Evolutionary conservation across 2,113 vertebrate species (phyloP).

Genomic region (Callaeas wilsoni): DNA sequence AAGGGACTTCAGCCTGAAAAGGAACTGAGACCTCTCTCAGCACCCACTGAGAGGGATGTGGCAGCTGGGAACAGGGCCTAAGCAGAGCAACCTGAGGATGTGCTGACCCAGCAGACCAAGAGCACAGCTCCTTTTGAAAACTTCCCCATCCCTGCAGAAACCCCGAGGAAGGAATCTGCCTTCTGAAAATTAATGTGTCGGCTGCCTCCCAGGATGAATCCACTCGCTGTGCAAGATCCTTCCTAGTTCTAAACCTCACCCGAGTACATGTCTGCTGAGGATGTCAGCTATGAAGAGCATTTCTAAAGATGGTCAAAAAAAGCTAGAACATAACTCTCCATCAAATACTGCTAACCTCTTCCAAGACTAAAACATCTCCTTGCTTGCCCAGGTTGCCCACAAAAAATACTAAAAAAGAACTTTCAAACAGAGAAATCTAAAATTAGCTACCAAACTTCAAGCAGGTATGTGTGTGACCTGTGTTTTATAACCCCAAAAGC

Average conservation of each 20-base stretch:
- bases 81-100: neutral
- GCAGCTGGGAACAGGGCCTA: neutral
- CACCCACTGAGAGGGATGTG: neutral
- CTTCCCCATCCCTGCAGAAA: neutral
- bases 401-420: neutral
- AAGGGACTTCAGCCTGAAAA: neutral
- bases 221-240: rapidly evolving
- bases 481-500: neutral
- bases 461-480: neutral
- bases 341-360: neutral
- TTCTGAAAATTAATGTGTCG: neutral
- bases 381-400: neutral
- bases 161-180: neutral
- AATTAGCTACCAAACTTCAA: neutral
- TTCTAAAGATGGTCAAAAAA: neutral
- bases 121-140: neutral
- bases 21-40: neutral
- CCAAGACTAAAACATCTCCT: neutral
- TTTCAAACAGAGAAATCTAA: neutral
- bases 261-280: neutral
- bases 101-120: neutral
- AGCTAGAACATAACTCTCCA: neutral
- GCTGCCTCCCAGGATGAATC: neutral
- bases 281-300: neutral
- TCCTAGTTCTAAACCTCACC: neutral